A percentile compares a stretch with the other conserved stretches of the same genome.
phyloP scores from a whole-genome alignment of 2,797 vertebrate genomes.

The Cynopterus sphinx region DNA sequence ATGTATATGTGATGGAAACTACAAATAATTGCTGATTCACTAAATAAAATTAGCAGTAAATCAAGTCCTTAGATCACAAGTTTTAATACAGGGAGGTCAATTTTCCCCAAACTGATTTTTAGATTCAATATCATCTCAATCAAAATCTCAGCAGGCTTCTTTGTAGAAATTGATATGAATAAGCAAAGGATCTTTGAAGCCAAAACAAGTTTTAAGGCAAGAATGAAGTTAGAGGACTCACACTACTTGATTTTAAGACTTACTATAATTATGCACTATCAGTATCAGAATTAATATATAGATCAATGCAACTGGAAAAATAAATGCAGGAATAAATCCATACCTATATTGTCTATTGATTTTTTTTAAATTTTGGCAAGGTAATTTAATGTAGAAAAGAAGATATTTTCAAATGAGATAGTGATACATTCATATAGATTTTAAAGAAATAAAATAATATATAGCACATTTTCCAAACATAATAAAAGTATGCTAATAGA shows the following conservation, averaged over 20 bases:
- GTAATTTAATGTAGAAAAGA: neutral
- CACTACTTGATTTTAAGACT: neutral
- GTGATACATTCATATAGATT: neutral
- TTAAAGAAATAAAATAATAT: neutral
- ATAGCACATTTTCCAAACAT: neutral
- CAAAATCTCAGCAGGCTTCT: neutral
- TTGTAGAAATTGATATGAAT: neutral
- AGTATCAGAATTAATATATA: neutral
- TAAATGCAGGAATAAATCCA: neutral
- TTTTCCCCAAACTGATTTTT: neutral
- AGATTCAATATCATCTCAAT: neutral
- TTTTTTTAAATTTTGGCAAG: neutral
- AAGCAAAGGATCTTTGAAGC: neutral
- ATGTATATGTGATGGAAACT: too few relatives aligned
- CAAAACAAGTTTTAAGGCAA: neutral
- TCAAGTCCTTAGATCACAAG: neutral
- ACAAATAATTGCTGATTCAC: neutral
- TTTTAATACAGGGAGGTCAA: neutral
- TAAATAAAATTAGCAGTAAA: neutral
- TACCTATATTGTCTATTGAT: neutral
- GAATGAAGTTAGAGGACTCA: neutral
- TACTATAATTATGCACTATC: neutral
- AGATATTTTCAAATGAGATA: neutral
- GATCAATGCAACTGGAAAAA: neutral
- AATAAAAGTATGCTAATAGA: neutral